These are phyloP conservation scores for Acanthis flammea DNA, from an alignment of 2,797 vertebrate genomes.

Conservation along the genomic window DNA sequence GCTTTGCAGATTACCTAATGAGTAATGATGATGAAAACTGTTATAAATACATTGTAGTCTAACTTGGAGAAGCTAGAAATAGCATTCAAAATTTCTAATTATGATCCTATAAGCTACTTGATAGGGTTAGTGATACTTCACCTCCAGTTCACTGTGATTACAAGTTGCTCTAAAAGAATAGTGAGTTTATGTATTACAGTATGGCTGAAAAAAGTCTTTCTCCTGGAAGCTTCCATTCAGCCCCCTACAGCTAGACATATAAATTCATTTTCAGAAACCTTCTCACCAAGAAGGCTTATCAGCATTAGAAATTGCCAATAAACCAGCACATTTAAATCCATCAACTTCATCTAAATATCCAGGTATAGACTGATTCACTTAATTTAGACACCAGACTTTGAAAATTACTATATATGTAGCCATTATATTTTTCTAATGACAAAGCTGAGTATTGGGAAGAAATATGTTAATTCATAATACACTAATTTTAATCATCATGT, in stretches of 20 bases:
- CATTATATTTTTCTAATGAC: not conserved
- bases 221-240: not conserved
- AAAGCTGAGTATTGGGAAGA: not conserved
- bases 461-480: not conserved
- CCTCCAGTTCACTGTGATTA: not conserved
- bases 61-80: conserved; percentile 43
- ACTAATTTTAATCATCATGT: not conserved
- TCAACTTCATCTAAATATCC: not conserved
- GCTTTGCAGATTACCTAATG: conserved; percentile 21
- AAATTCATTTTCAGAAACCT: not conserved
- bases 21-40: conserved; percentile 46
- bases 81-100: conserved; percentile 48
- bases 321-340: not conserved
- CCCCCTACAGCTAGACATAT: not conserved
- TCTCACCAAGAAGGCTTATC: not conserved
- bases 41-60: conserved; percentile 56
- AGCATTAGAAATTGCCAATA: not conserved
- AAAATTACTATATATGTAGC: not conserved
- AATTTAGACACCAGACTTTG: not conserved
- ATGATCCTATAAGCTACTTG: conserved; percentile 19
- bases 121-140: conserved; percentile 19
- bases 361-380: not conserved
- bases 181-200: not conserved
- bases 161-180: not conserved
- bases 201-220: not conserved